Percentiles rank a stretch among this genome's conserved stretches.
These are phyloP conservation scores for Cossypha heuglini DNA, from an alignment of 2,797 vertebrate species.

Conservation along the genomic window DNA sequence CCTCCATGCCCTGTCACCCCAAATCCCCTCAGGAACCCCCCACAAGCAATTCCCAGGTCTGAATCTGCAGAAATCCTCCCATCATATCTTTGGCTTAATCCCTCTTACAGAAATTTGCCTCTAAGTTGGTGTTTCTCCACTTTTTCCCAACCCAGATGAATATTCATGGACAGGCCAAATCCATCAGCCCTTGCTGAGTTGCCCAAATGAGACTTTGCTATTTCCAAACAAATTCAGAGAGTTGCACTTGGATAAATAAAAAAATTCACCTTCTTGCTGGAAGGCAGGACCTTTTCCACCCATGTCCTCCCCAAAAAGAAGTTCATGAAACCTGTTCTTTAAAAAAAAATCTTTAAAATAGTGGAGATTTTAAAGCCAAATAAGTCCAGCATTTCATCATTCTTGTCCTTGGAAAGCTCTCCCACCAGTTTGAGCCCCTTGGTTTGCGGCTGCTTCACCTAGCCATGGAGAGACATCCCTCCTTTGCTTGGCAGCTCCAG, in stretches of 20 bases:
- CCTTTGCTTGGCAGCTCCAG: background rate
- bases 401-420: background rate
- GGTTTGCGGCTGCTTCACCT: background rate
- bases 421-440: background rate
- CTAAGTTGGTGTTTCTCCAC: accelerated
- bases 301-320: background rate
- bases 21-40: background rate
- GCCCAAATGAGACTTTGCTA: background rate
- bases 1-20: background rate
- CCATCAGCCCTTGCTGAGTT: background rate
- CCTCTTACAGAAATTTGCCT: background rate
- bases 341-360: background rate
- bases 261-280: background rate
- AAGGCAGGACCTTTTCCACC: background rate
- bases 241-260: background rate
- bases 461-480: background rate
- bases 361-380: background rate
- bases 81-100: background rate
- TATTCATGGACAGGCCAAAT: background rate
- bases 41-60: background rate
- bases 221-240: background rate
- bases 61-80: background rate
- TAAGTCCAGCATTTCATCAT: background rate
- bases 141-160: background rate
- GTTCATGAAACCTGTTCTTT: background rate